Conservation (phyloP, 2,797 vertebrate species). For the Miichthys miiuy region DNA sequence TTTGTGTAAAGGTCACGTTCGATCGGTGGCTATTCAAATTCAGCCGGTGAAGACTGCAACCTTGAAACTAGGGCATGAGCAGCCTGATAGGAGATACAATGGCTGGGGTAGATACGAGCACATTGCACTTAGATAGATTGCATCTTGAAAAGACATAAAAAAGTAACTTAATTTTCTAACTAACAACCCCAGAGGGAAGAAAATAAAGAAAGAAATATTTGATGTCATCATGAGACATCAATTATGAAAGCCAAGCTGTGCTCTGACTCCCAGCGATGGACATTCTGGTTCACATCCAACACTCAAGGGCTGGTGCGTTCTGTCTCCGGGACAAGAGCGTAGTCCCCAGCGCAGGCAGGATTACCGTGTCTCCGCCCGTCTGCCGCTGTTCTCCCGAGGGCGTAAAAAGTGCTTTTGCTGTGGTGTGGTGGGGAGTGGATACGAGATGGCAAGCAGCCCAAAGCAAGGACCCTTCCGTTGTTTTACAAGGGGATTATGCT, state of each 20-base stretch:
- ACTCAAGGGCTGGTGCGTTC: constrained; percentile 39
- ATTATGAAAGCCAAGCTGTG: constrained; percentile 67
- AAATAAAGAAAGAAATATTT: constrained; percentile 46
- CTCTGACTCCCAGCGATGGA: constrained; percentile 55
- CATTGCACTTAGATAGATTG: constrained; percentile 62
- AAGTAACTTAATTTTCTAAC: constrained; percentile 56
- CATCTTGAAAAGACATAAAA: constrained; percentile 50
- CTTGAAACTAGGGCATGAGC: constrained; percentile 62
- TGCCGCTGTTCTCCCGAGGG: constrained; percentile 38
- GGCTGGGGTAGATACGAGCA: constrained; percentile 31
- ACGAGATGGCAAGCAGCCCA: constrained; percentile 60
- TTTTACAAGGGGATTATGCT: constrained; percentile 80
- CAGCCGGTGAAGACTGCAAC: constrained; percentile 53
- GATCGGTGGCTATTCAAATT: constrained; percentile 68
- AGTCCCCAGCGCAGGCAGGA: constrained; percentile 40
- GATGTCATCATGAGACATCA: constrained; percentile 56
- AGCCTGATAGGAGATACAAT: constrained; percentile 32
- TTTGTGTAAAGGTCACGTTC: constrained; percentile 65
- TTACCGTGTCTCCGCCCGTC: constrained; percentile 42
- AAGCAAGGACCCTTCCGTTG: constrained; percentile 61
- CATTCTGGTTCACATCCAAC: constrained; percentile 53
- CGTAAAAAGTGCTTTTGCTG: constrained; percentile 37
- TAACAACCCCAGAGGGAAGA: constrained; percentile 29
- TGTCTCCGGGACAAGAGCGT: constrained; percentile 22
- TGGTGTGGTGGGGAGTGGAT: constrained; percentile 29